A percentile compares a stretch with the other conserved stretches of the same genome.
These are phyloP conservation scores for Mastomys natalensis DNA, from an alignment of 2,113 vertebrate species.

Conservation along the genomic window DNA sequence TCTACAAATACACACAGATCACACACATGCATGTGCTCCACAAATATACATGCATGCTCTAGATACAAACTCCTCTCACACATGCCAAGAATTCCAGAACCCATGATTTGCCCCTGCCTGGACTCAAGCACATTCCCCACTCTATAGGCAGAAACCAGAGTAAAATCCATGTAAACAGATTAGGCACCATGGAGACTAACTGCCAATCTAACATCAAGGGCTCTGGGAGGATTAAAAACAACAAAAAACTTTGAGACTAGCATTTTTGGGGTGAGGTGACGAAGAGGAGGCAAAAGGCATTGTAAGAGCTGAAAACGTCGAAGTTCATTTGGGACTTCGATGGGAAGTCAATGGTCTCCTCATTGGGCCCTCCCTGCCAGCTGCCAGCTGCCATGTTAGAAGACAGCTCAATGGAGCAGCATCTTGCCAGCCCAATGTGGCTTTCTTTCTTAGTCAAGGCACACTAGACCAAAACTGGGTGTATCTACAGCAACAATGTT, in stretches of 20 bases:
- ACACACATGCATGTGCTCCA: not conserved
- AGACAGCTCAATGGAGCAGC: not conserved
- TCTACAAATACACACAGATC: not conserved
- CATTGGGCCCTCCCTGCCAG: not conserved
- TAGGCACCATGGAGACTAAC: conserved; percentile 61
- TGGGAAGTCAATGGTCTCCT: not conserved
- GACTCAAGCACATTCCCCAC: not conserved
- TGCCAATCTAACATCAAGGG: conserved; percentile 53
- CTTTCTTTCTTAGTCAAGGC: not conserved
- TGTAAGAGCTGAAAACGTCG: not conserved
- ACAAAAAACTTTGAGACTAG: not conserved
- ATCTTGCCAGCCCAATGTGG: accelerated
- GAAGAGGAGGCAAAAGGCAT: not conserved
- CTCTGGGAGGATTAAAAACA: not conserved
- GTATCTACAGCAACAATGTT: not conserved
- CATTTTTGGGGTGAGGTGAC: not conserved
- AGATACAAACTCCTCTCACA: not conserved
- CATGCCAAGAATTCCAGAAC: not conserved
- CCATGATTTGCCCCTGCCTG: not conserved
- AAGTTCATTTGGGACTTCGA: not conserved
- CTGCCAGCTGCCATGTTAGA: not conserved
- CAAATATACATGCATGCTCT: not conserved
- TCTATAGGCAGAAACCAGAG: not conserved
- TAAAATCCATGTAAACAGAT: conserved; percentile 65
- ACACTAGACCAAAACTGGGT: no score